Evolutionary conservation across 2,888 invertebrate species (phyloP), one percentile per base, ranked within the genome.

Genomic region (Meandrusa payeni): DNA sequence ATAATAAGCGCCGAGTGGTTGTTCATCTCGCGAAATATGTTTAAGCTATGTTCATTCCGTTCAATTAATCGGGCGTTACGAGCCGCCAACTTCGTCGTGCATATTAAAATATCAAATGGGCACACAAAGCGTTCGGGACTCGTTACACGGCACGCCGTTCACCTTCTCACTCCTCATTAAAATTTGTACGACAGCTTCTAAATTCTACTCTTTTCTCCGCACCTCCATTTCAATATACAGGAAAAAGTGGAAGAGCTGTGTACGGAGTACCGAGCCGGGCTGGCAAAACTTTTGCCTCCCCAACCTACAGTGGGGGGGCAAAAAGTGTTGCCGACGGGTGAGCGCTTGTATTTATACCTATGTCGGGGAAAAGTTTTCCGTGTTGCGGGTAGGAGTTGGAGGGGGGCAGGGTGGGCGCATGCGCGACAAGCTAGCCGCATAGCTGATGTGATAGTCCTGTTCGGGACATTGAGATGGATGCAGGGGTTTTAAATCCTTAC

Each of bases 171-270:
- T 83, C 76, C 82, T 86, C 86, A 86, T 87, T 86, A 87, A 85
- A 86, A 85, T 86, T 83, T 86, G 82, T 77, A 77, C 83, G 81
- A 79, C 79, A 81, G 79, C 81, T 72, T 83, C 85, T 86, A 85
- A 87, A 86, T 83, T 85, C 82, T 82, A 85, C 83, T 83, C 85
- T 86, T 83, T 85, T 85, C 85, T 83, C 82, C 73, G 82, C 80
- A 82, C 86, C 85, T 87, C 82, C 83, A 82, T 86, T 87, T 86
- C 86, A 86, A 86, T 86, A 81, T 83, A 86, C 85, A 85, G 86
- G 86, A 86, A 86, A 87, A 87, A 87, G 80, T 86, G 78, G 82
- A 85, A 82, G 83, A 85, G 86, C 81, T 82, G 85, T 85, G 80
- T 81, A 82, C 81, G 75, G 77, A 81, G 83, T 71, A 76, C 77